Evolutionary conservation across 2,888 invertebrate genomes (phyloP), one percentile per base, ranked within the genome.

Genomic region (Euproctis similis): DNA sequence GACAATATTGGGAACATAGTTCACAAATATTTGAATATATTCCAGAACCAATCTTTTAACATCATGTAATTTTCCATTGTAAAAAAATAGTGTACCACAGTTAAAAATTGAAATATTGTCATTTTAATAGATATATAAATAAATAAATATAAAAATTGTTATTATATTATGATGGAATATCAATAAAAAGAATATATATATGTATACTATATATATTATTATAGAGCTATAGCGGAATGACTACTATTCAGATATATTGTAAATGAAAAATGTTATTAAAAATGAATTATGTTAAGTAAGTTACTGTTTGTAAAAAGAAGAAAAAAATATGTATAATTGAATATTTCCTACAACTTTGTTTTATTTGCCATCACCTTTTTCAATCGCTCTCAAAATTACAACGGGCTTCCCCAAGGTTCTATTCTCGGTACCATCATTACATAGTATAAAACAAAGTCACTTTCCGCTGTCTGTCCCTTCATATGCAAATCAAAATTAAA

Each of bases 301-400:
- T 80, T 80, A 80, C 81, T 70, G 82, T 82, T 84, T 84, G 82
- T 82, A 82, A 81, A 82, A 84, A 80, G 74, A 73, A 73, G 75
- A 70, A 78, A 74, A 73, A 74, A 81, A 77, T 77, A 84, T 82
- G 82, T 81, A 78, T 81, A 80, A 82, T 64, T 81, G 75, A 81
- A 76, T 76, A 82, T 82, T 84, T 84, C 78, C 72, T 78, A 82
- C 24, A 10, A 25, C 19, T 44, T 69, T 61, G 76, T 80, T 81
- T 78, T 53, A 71, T 69, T 80, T 14, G 14, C 14, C 14, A 14
- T 14, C 14, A 4, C 14, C 14, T n/a, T n/a, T n/a, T n/a, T n/a
- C n/a, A n/a, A n/a, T n/a, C n/a, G n/a, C n/a, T n/a, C n/a, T n/a
- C n/a, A n/a, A n/a, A n/a, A n/a, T n/a, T n/a, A n/a, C n/a, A n/a